Base-by-base conservation (phyloP, 2,888 invertebrate genomes). In the Sminthurinus aureus region DNA sequence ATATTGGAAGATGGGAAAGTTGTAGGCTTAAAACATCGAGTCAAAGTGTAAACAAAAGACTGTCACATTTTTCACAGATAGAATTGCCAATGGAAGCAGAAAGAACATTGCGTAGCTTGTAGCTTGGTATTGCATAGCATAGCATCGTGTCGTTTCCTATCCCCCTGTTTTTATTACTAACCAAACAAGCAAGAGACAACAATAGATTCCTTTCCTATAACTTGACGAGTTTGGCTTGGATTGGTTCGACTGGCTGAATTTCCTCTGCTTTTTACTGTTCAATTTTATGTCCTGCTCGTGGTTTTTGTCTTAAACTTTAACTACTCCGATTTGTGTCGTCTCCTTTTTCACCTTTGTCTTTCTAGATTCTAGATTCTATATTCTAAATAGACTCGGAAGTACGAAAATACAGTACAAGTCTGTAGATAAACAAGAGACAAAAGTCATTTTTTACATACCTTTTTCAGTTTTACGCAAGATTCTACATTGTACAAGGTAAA, bases 151-250 rank as follows among this genome's bases (percentile, higher is more conserved):
- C 52, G 51, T 15, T 51, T 64, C 22, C 77, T 58, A 80, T 51
- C 20, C 58, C 38, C 73, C 58, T 13, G 80, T 51, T 82, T 84
- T 84, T 84, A 84, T 84, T 82, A 84, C 84, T 79, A 52, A 76
- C 79, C 78, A 82, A 80, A 84, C 81, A 81, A 71, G 73, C 71
- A 6, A 0, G 71, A 84, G 83, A 83, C 84, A 84, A 83, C 83
- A 84, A 82, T 83, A 74, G 79, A 80, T 81, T 67, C 24, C 18
- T 69, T 79, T 79, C 69, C 66, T 69, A 38, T 38, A 6, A 38
- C 38, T 38, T 38, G 38, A 38, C 38, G 38, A 38, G 38, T 38
- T 38, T 38, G 38, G 38, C 38, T 38, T 6, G 38, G 38, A 1
- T 38, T 6, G 20, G 22, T 66, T 15, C 78, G 78, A 38, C 22